Evolutionary conservation across 2,113 vertebrate species (phyloP), one percentile per base, ranked within the genome.

Genomic region (Psittacula cyanocephala): DNA sequence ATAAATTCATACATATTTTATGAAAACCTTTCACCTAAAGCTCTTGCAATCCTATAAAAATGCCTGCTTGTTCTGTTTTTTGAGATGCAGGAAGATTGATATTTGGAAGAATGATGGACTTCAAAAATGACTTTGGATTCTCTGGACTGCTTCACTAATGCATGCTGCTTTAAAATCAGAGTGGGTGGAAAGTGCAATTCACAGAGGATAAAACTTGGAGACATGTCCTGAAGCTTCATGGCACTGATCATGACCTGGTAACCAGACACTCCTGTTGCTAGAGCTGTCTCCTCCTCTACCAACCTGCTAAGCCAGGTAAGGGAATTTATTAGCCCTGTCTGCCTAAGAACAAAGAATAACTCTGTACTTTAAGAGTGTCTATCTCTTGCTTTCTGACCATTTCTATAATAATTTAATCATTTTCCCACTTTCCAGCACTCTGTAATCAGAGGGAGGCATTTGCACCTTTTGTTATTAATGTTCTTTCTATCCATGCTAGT

Each of bases 1-100:
- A 23, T 62, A 70, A 91, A 57, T 87, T 93, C 94, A 95, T 97
- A 81, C 84, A 95, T 96, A 93, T 95, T 95, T 95, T 86, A 95
- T 92, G 57, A 74, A 89, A 92, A 17, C 72, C 86, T 92, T 92
- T 79, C 83, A 55, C 93, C 78, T 72, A 52, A 78, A 87, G 57
- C 94, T 84, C 74, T 88, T 86, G 74, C 80, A 78, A 11, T 86
- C 72, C 77, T 39, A 52, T 84, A 89, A 95, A 95, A 92, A 50
- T 2, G 2, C 62, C 10, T 5, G 8, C 4, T 71, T 43, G 46
- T 53, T 50, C 57, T 11, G 37, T 28, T 55, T 59, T 86, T 43
- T 23, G 75, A 87, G 85, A 57, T 0, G 5, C 13, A 17, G 69
- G 52, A 43, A 79, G 77, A 91, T 79, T 71, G 81, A 84, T 89